Percentiles rank a stretch among this genome's conserved stretches.
Conservation (phyloP, 2,113 vertebrate species). For the Gallinago media region DNA sequence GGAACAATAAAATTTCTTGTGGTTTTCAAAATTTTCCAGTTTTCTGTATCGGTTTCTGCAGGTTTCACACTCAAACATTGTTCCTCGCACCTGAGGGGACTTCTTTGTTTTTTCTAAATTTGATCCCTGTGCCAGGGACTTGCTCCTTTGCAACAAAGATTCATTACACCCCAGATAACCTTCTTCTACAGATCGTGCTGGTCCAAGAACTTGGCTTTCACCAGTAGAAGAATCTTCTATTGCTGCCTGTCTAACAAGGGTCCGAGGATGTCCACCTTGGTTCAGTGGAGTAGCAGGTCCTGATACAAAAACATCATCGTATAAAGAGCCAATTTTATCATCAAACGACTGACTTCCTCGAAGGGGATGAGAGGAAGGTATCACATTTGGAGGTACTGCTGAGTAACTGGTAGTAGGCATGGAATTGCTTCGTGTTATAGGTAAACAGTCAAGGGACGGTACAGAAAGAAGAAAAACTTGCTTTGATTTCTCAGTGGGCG, state of each 20-base stretch:
- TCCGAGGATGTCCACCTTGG: constrained; percentile 87
- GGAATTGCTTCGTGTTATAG: constrained; percentile 98
- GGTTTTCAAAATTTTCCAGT: constrained; percentile 97
- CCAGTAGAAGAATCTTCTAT: constrained; percentile 90
- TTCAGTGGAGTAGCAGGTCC: constrained; percentile 86
- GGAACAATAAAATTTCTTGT: constrained; percentile 98
- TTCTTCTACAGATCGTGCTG: constrained; percentile 87
- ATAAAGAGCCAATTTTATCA: constrained; percentile 91
- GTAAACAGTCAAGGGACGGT: constrained; percentile 94
- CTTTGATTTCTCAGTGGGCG: constrained; percentile 96
- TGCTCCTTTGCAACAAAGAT: constrained; percentile 79
- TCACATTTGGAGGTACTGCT: constrained; percentile 85
- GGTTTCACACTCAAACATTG: constrained; percentile 98
- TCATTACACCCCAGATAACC: constrained; percentile 82
- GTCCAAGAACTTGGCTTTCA: constrained; percentile 83
- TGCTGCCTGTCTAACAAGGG: constrained; percentile 91
- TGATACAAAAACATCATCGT: constrained; percentile 93
- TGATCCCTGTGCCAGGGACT: constrained; percentile 81
- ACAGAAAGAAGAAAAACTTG: constrained; percentile 96
- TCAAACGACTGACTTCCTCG: constrained; percentile 96
- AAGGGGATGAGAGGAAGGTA: constrained; percentile 86
- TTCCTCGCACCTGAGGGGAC: constrained; percentile 89
- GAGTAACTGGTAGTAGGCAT: constrained; percentile 96
- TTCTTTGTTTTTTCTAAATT: constrained; percentile 88
- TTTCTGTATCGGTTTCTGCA: constrained; percentile 96